Base-by-base conservation (phyloP, 1,140 invertebrate genomes). In the Heterodera carotae region DNA sequence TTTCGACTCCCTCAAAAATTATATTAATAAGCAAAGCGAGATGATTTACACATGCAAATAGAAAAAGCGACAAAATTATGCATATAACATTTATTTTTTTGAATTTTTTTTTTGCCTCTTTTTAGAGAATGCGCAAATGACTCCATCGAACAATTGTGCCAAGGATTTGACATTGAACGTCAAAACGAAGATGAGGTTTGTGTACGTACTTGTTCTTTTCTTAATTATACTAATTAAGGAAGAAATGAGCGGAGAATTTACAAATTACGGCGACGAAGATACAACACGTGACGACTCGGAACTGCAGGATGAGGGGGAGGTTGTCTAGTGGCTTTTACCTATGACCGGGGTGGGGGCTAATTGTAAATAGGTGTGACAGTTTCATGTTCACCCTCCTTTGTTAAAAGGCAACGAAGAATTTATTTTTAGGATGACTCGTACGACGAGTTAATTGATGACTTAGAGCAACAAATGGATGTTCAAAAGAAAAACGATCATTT, bases 251-350 rank as follows among this genome's bases (percentile, higher is more conserved):
- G 31, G 33, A n/a, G 62, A 66, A 34, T 66, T 66, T 27, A 66
- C 62, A 12, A 27, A 66, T 29, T 66, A 66, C 22, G 62, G 62
- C n/a, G 62, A 66, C 25, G 62, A 66, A 34, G 62, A 66, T 22
- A 66, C 62, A 10, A 66, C 62, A 15, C 62, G 62, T 10, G 69
- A 70, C 69, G 6, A 12, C 15, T 1, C 56, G 1, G 69, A 70
- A 7, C 27, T 36, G 27, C 36, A 75, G 4, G 73, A 75, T 15
- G 56, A 48, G 33, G 71, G 12, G 67, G 33, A 75, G 22, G 15
- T 31, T 75, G 29, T 12, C 39, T 43, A 43, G 12, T 43, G 6
- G 39, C 39, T 43, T 43, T 43, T 43, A n/a, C n/a, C n/a, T n/a
- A n/a, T n/a, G n/a, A n/a, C n/a, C n/a, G n/a, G n/a, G n/a, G n/a